Percentiles rank a stretch among this genome's conserved stretches.
Conservation (phyloP, 2,113 vertebrate genomes). For the Diadophis punctatus region DNA sequence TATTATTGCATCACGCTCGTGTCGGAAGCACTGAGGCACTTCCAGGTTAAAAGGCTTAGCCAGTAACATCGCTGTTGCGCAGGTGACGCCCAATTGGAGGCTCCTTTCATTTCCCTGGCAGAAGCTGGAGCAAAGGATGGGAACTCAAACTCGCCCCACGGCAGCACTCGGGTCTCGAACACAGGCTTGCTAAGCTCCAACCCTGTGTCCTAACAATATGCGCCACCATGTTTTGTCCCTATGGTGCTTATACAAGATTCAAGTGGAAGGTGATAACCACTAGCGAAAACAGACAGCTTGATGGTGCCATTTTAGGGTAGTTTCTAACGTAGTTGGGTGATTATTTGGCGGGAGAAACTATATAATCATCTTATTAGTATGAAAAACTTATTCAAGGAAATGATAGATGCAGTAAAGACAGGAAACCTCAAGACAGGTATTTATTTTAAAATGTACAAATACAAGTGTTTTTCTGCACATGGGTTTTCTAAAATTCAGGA, state of each 20-base stretch:
- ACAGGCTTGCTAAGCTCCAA: no score
- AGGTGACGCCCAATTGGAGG: no score
- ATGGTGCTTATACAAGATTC: background rate
- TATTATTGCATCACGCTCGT: background rate
- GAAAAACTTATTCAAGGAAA: background rate
- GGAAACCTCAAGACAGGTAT: background rate
- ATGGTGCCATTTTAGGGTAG: background rate
- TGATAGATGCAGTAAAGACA: background rate
- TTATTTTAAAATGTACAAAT: background rate
- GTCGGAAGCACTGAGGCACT: no score
- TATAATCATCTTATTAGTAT: background rate
- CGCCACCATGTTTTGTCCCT: background rate
- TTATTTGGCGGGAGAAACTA: background rate
- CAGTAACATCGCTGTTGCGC: no score
- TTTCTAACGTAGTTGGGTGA: background rate
- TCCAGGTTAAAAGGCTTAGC: no score
- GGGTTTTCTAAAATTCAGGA: background rate
- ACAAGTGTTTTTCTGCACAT: background rate
- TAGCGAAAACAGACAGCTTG: background rate
- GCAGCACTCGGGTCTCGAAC: no score
- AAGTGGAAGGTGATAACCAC: background rate
- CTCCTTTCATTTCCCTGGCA: no score
- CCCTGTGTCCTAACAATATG: no score
- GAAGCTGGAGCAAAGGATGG: no score
- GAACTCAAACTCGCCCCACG: no score